Evolutionary conservation across 2,113 vertebrate genomes (phyloP).

Genomic region (human (Homo sapiens)): DNA sequence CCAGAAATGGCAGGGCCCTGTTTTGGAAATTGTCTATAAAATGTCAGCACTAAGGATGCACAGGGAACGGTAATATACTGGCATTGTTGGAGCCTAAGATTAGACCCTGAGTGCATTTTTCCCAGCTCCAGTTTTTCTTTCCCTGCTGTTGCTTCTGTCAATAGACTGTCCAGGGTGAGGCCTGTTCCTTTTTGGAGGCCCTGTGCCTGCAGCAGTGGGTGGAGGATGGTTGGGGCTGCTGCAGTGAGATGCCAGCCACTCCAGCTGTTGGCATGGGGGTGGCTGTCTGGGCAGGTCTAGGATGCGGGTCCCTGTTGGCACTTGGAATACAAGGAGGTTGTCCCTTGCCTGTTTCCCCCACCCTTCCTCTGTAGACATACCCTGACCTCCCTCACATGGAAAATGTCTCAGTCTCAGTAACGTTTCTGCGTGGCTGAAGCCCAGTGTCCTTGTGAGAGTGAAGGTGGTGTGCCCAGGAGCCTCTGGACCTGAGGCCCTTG

Average conservation of each 20-base stretch:
- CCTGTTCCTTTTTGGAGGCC: slow-evolving; percentile 70
- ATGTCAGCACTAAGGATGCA: slow-evolving; percentile 85
- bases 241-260: neutral
- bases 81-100: slow-evolving; percentile 84
- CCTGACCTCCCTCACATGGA: neutral
- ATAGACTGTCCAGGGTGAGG: slow-evolving; percentile 75
- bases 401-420: neutral
- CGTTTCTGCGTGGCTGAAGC: neutral
- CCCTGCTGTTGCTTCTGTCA: slow-evolving; percentile 83
- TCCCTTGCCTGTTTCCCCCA: neutral
- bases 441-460: neutral
- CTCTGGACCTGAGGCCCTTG: neutral
- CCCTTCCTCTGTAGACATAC: neutral
- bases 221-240: slow-evolving; percentile 9
- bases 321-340: neutral
- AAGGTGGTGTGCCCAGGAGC: neutral
- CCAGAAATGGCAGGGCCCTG: slow-evolving; percentile 87
- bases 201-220: slow-evolving; percentile 41
- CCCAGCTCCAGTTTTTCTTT: slow-evolving; percentile 77
- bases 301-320: rapidly evolving
- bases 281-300: neutral
- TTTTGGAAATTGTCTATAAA: slow-evolving; percentile 88
- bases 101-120: slow-evolving; percentile 83
- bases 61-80: slow-evolving; percentile 82
- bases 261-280: neutral